Evolutionary conservation across 2,888 invertebrate genomes (phyloP), one percentile per base, ranked within the genome.

Genomic region (Pammene fasciana): DNA sequence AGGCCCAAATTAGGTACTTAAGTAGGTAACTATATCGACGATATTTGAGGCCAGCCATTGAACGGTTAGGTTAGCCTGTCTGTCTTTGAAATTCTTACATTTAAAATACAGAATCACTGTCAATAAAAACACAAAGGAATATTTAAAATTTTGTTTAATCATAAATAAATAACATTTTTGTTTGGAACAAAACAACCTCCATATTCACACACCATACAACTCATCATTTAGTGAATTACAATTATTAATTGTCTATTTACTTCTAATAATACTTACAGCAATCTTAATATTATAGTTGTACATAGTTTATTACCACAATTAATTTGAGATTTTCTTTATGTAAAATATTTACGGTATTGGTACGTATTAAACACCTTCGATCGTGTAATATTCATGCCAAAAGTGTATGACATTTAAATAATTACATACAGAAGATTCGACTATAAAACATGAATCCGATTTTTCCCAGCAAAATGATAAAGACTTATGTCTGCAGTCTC

Each of bases 151-250:
- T 90, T 85, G 86, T 92, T 92, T 92, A 92, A 85, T 92, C 90
- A 92, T 91, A 92, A 92, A 92, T 92, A 92, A 92, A 92, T 92
- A 92, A 91, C 91, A 90, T 89, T 91, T 88, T 92, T 87, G 90
- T 92, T 91, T 90, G 91, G 84, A 92, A 92, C 92, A 92, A 92
- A 91, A 90, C 92, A 92, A 92, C 92, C 90, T 90, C 91, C 88
- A 86, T 87, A 89, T 89, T 90, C 92, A 90, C 91, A 91, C 92
- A 86, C 83, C 90, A 91, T 87, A 83, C 89, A 87, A 83, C 86
- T 86, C 88, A 75, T 87, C 89, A 87, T 87, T 86, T 88, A 88
- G 87, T 89, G 88, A 88, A 92, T 88, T 91, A 91, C 85, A 87
- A 82, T 86, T 87, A 88, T 88, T 88, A 89, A 83, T 89, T 88